These are phyloP conservation scores for Psix sp. DNA, from an alignment of 1,140 invertebrate genomes.

Conservation along the genomic window DNA sequence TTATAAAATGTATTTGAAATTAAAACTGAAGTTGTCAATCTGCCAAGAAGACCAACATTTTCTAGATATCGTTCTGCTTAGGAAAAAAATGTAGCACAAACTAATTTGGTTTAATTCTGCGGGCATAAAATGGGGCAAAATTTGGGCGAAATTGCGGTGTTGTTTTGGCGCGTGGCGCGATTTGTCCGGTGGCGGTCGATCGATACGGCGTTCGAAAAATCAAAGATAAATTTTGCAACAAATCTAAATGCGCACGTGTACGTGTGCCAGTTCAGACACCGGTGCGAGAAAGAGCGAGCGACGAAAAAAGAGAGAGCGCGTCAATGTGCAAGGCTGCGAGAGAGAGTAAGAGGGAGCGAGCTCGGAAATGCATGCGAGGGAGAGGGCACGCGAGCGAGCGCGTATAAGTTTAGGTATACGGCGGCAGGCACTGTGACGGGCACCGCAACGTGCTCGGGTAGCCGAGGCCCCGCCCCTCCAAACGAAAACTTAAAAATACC, in stretches of 20 bases:
- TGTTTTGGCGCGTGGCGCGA: constrained; percentile 32
- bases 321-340: neutral
- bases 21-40: no score
- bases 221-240: constrained; percentile 55
- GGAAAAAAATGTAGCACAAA: constrained; percentile 12
- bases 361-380: constrained; percentile 1
- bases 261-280: constrained; percentile 5
- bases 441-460: constrained; percentile 71
- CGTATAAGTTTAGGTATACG: constrained; percentile 39
- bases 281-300: neutral
- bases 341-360: constrained; percentile 7
- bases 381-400: constrained; percentile 16
- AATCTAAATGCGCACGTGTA: constrained; percentile 27
- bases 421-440: constrained; percentile 22
- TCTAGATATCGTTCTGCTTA: no score
- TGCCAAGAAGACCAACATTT: no score
- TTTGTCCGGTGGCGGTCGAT: constrained; percentile 45
- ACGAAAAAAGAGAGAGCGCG: neutral
- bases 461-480: constrained; percentile 64
- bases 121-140: constrained; percentile 24
- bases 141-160: constrained; percentile 34
- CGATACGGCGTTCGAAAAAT: constrained; percentile 56
- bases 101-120: constrained; percentile 17
- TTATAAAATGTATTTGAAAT: no score
- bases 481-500: constrained; percentile 85